Percentiles rank a stretch among this genome's conserved stretches.
Evolutionary conservation across 2,797 vertebrate genomes (phyloP).

Genomic region (Xyrichtys novacula): DNA sequence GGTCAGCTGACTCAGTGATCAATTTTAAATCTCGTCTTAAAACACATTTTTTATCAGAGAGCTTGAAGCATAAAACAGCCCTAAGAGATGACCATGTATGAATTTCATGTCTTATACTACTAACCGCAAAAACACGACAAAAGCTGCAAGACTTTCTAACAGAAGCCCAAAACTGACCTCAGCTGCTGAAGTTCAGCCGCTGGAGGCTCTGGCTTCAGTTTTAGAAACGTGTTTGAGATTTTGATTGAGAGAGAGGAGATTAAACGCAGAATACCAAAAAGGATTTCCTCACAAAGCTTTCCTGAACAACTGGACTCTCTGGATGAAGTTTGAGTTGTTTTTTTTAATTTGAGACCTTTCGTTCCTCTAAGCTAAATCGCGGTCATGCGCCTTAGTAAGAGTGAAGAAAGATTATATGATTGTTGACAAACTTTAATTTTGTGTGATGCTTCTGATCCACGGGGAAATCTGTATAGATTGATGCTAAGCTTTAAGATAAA

Average conservation of each 20-base stretch:
- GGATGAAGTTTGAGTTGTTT: background rate
- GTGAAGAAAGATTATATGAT: constrained; percentile 1
- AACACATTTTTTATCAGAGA: too few species aligned
- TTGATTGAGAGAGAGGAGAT: background rate
- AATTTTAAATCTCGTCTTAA: too few species aligned
- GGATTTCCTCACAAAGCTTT: background rate
- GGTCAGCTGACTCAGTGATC: too few species aligned
- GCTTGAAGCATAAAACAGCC: too few species aligned
- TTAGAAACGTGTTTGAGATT: constrained; percentile 7
- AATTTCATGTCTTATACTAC: too few species aligned
- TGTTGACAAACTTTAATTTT: background rate
- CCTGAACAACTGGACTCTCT: background rate
- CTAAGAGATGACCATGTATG: too few species aligned
- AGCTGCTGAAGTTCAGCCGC: background rate
- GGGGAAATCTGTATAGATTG: constrained; percentile 3
- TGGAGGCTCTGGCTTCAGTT: background rate
- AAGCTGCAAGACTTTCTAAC: too few species aligned
- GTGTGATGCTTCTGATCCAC: background rate
- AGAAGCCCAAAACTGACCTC: too few species aligned
- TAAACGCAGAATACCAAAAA: background rate
- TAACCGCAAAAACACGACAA: too few species aligned
- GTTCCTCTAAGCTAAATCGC: constrained; percentile 3
- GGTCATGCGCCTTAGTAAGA: background rate
- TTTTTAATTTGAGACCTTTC: constrained; percentile 3
- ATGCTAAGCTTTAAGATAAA: background rate